A percentile compares a stretch with the other conserved stretches of the same genome.
Conservation (phyloP, 2,888 invertebrate genomes). For the Ochlodes sylvanus region DNA sequence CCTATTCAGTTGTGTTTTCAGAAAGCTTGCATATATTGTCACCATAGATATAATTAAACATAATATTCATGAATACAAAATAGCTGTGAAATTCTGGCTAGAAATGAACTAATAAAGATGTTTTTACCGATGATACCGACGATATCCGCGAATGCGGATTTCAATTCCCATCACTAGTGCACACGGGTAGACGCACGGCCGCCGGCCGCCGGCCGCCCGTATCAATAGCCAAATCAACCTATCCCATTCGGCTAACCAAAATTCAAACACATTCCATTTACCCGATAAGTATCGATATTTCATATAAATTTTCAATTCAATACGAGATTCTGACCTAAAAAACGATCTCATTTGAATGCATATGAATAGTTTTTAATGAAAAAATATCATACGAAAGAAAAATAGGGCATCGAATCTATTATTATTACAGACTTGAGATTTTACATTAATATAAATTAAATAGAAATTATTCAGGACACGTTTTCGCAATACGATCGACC, state of each 20-base stretch:
- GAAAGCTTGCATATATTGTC: too few relatives aligned
- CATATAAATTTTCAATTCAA: constrained; percentile 8
- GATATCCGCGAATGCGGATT: neutral
- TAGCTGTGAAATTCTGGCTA: too few relatives aligned
- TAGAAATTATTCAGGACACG: too few relatives aligned
- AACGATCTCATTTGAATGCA: neutral
- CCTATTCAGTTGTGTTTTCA: too few relatives aligned
- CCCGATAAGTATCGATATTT: constrained; percentile 8
- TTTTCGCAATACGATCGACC: too few relatives aligned
- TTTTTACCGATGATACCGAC: neutral
- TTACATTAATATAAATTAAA: neutral
- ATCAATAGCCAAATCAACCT: constrained; percentile 21
- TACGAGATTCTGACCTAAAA: neutral
- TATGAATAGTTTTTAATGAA: neutral
- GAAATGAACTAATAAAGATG: too few relatives aligned
- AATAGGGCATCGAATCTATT: neutral
- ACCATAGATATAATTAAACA: too few relatives aligned
- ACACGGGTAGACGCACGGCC: too few relatives aligned
- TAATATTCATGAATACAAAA: too few relatives aligned
- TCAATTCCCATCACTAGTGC: too few relatives aligned
- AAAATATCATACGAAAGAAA: neutral
- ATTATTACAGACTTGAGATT: neutral
- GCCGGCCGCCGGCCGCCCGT: neutral
- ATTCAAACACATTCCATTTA: constrained; percentile 12
- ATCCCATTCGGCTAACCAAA: constrained; percentile 23